Evolutionary conservation across 1,140 invertebrate species (phyloP), one percentile per base, ranked within the genome.

Genomic region (Ooceraea biroi): DNA sequence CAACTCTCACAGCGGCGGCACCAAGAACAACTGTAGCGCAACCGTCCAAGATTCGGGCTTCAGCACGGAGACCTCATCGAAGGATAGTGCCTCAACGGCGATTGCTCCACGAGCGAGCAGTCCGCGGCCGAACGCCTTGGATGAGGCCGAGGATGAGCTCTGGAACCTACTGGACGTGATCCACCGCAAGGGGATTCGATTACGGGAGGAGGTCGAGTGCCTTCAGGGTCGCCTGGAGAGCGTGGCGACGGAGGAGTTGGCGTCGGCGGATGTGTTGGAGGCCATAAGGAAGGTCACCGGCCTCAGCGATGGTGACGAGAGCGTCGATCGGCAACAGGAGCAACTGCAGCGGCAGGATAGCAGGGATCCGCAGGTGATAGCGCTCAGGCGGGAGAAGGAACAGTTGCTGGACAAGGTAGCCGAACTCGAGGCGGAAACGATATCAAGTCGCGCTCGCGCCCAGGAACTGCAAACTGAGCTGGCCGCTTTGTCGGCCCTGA

Each of bases 111-210:
- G 91, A 92, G 95, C 85, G 90, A 95, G 50, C 91, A 95, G 84
- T 92, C 95, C 85, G 69, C 93, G 88, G 88, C 82, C 93, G 82
- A 66, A 92, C 87, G 89, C 93, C 7, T 73, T 93, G 55, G 92
- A 95, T 78, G 96, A 96, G 80, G 95, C 95, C 19, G 97, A 98
- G 91, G 97, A 98, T 90, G 97, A 98, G 90, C 94, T 98, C 12
- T 97, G 97, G 96, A 97, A 97, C 85, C 95, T 98, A 36, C 95
- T 98, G 68, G 97, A 98, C 91, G 96, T 97, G 84, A 98, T 98
- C 87, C 97, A 98, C 85, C 94, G 96, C 30, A 97, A 97, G 88
- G 97, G 97, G 0, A 96, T 96, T 19, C 95, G 96, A 52, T 95
- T 98, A 86, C 95, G 97, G 82, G 96, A 97, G 78, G 97, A 98